Evolutionary conservation across 2,113 vertebrate genomes (phyloP).

Genomic region (Pelecanus crispus): DNA sequence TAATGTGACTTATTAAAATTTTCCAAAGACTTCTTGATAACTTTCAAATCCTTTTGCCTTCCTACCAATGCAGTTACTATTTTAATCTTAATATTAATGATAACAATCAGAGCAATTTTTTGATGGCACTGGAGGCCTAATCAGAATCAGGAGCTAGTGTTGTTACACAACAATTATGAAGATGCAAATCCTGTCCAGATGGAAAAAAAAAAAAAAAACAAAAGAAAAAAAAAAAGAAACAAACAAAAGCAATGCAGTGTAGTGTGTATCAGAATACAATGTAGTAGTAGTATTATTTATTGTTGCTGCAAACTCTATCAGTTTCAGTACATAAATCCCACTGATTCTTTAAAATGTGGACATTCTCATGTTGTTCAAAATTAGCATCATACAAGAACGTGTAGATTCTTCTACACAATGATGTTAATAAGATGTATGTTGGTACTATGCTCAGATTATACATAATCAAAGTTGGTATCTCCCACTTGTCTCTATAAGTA

Average conservation of each 20-base stretch:
- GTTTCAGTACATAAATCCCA: background rate
- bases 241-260: background rate
- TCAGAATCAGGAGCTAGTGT: background rate
- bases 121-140: background rate
- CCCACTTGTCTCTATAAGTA: background rate
- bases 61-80: background rate
- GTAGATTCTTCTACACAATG: background rate
- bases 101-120: background rate
- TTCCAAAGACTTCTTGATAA: background rate
- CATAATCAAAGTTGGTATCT: background rate
- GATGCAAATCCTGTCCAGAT: background rate
- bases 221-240: background rate
- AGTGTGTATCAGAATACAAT: background rate
- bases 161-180: background rate
- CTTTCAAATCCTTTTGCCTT: background rate
- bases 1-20: background rate
- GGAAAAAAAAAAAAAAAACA: background rate
- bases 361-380: background rate
- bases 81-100: background rate
- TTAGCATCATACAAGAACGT: background rate
- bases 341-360: background rate
- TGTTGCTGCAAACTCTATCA: background rate
- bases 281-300: background rate
- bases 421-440: background rate
- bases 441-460: background rate